Evolutionary conservation across 2,888 invertebrate species (phyloP).

Genomic region (Eurois occulta): DNA sequence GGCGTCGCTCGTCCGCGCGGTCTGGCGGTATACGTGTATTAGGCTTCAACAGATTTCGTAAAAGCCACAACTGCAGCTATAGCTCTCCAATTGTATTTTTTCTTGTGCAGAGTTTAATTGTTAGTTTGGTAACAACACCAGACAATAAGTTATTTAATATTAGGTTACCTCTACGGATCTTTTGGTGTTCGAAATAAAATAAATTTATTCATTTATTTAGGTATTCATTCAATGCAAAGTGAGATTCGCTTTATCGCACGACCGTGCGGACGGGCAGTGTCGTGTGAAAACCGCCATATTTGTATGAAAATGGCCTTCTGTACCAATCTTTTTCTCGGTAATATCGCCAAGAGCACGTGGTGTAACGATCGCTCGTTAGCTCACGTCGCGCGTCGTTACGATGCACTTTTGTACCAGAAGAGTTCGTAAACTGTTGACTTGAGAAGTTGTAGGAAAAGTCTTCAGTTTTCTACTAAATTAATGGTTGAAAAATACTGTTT

Average conservation of each 20-base stretch:
- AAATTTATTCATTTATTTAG: background rate
- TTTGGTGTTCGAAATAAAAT: background rate
- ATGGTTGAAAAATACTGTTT: background rate
- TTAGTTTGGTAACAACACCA: background rate
- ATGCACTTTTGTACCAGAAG: slow-evolving; percentile 64
- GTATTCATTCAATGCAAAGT: background rate
- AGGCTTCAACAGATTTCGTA: background rate
- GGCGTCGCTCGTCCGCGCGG: background rate
- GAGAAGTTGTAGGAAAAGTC: slow-evolving; percentile 50
- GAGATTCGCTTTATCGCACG: background rate
- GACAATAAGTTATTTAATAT: too few relatives aligned
- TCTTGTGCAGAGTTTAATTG: too few relatives aligned
- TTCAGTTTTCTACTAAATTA: slow-evolving; percentile 27
- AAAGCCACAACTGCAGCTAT: background rate
- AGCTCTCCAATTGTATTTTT: too few relatives aligned
- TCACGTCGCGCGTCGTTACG: slow-evolving; percentile 65
- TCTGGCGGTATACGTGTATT: background rate
- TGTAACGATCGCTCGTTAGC: slow-evolving; percentile 72
- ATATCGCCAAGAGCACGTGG: slow-evolving; percentile 62
- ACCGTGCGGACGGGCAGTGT: background rate
- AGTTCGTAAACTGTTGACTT: slow-evolving; percentile 52
- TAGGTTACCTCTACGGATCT: background rate
- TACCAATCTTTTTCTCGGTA: background rate
- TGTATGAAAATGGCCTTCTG: slow-evolving; percentile 10
- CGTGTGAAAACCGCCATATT: background rate